Evolutionary conservation across 2,888 invertebrate species (phyloP).

Genomic region (Apamea anceps): DNA sequence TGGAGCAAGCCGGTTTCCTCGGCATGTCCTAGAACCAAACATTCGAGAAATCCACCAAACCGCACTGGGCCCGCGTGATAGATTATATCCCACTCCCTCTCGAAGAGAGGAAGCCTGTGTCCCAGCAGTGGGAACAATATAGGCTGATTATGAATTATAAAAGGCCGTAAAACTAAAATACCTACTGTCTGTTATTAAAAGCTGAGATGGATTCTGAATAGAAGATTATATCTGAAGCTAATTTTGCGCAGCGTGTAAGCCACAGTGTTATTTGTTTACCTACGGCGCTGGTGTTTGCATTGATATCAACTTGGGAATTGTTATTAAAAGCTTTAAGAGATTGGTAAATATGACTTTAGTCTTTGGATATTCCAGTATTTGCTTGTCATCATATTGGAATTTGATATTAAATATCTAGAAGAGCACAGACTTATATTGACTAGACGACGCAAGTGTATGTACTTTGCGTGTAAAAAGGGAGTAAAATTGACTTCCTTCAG

Average conservation of each 20-base stretch:
- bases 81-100: neutral
- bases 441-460: no score
- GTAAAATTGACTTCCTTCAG: no score
- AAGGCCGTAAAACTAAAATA: slow-evolving; percentile 2
- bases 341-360: slow-evolving; percentile 56
- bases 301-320: slow-evolving; percentile 82
- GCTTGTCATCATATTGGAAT: slow-evolving; percentile 38
- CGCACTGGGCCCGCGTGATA: neutral
- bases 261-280: slow-evolving; percentile 75
- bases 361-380: slow-evolving; percentile 19
- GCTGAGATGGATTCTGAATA: slow-evolving; percentile 14
- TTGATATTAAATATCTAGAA: slow-evolving; percentile 6
- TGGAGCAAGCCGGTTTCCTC: no score
- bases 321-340: slow-evolving; percentile 79
- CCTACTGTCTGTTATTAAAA: slow-evolving; percentile 18
- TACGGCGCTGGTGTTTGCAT: slow-evolving; percentile 75
- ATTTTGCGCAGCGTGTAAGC: slow-evolving; percentile 74
- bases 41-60: no score
- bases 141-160: neutral
- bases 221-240: slow-evolving; percentile 68
- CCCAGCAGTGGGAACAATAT: neutral
- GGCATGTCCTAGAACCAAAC: no score
- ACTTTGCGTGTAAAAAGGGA: no score
- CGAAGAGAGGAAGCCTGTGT: neutral
- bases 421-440: no score